Evolutionary conservation across 1,140 invertebrate species (phyloP).

Genomic region (Hyles euphorbiae): DNA sequence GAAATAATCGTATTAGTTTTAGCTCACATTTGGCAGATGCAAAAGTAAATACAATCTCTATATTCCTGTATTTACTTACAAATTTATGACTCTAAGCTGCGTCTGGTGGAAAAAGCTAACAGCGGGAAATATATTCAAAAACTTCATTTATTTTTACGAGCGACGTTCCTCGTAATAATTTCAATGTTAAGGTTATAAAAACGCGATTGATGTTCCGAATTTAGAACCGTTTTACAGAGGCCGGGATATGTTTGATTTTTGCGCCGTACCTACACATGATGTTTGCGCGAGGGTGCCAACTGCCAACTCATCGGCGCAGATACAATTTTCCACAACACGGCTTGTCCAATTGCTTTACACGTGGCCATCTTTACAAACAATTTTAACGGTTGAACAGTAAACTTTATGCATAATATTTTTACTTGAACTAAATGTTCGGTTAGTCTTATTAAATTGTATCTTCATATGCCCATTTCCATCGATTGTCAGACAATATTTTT

Average conservation of each 20-base stretch:
- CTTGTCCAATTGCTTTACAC: neutral
- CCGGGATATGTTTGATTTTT: neutral
- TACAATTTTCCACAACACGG: neutral
- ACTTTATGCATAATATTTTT: too few relatives aligned
- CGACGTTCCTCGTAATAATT: slow-evolving; percentile 17
- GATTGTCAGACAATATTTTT: too few relatives aligned
- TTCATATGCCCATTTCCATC: too few relatives aligned
- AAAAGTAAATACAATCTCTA: slow-evolving; percentile 1
- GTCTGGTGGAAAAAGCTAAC: slow-evolving; percentile 9
- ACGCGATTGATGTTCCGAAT: slow-evolving; percentile 21
- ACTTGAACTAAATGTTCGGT: too few relatives aligned
- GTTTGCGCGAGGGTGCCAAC: slow-evolving; percentile 3
- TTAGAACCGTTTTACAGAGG: slow-evolving; percentile 14
- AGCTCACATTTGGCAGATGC: neutral
- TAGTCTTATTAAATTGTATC: too few relatives aligned
- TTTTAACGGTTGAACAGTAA: too few relatives aligned
- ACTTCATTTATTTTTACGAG: slow-evolving; percentile 20
- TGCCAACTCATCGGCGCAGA: neutral
- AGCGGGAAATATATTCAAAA: slow-evolving; percentile 11
- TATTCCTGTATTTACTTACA: slow-evolving; percentile 13
- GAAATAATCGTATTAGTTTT: neutral
- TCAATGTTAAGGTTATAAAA: slow-evolving; percentile 25
- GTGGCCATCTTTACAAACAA: too few relatives aligned
- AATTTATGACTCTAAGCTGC: slow-evolving; percentile 14
- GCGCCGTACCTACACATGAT: slow-evolving; percentile 1